Percentiles rank a stretch among this genome's conserved stretches.
Conservation (phyloP, 2,888 invertebrate genomes). For the Zelleria hepariella region DNA sequence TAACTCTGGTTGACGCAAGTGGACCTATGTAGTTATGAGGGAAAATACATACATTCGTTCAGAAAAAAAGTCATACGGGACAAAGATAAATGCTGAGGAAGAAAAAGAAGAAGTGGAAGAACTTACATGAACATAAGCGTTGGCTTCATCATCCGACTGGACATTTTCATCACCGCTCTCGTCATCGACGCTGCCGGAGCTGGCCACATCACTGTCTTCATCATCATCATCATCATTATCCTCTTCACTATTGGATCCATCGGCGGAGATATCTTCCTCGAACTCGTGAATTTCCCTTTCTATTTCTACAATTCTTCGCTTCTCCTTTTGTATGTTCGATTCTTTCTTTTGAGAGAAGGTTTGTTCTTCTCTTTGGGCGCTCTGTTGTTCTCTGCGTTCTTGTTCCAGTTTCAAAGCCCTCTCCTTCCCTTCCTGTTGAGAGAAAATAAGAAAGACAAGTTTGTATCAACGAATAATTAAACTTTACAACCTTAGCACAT, state of each 20-base stretch:
- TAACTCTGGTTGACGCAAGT: too few species aligned
- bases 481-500: too few species aligned
- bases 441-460: too few species aligned
- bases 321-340: slow-evolving; percentile 29
- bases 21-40: too few species aligned
- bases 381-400: neutral
- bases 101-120: neutral
- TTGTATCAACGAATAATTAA: too few species aligned
- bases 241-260: slow-evolving; percentile 10
- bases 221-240: slow-evolving; percentile 18
- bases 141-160: slow-evolving; percentile 11
- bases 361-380: neutral
- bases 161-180: slow-evolving; percentile 16
- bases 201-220: slow-evolving; percentile 12
- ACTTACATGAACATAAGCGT: slow-evolving; percentile 12
- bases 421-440: neutral
- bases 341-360: neutral
- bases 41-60: too few species aligned
- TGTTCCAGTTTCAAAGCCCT: slow-evolving; percentile 3
- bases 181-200: slow-evolving; percentile 6
- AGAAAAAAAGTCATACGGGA: too few species aligned
- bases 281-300: slow-evolving; percentile 60
- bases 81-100: too few species aligned
- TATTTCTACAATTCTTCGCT: slow-evolving; percentile 53
- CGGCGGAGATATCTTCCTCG: slow-evolving; percentile 49